Base-by-base conservation (phyloP, 2,113 vertebrate species). In the Hippocampus mohnikei region DNA sequence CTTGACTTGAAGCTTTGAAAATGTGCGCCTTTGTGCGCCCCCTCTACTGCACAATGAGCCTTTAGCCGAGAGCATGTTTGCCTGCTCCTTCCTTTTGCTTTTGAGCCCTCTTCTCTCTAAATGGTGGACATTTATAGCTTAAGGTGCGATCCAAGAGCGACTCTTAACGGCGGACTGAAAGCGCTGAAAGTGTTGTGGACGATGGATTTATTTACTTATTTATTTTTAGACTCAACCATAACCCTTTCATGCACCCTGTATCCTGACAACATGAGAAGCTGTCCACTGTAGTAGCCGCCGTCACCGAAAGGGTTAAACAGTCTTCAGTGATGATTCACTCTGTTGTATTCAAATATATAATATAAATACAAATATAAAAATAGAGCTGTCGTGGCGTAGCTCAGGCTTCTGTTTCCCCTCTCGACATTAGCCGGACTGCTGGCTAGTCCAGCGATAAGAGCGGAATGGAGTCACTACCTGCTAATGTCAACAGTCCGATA, bases 401-500 rank as follows among this genome's bases (percentile, higher is more conserved):
- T 44, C 5, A 5, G n/a, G 48, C 25, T 18, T 73, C 48, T 40
- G 1, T 21, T 21, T 50, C 67, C 67, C 33, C 20, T 3, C 68
- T 64, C 44, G 15, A 63, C 67, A 66, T 61, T 65, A 29, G 3
- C n/a, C 0, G 9, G 67, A 72, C 64, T 81, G 63, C 70, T 80
- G 84, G 76, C 81, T 84, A 74, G 55, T 12, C 61, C 68, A 13
- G 71, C 46, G 77, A 85, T 81, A 82, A 82, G 64, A 12, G 25
- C 80, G 50, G 61, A 53, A 78, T 71, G 79, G 71, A 75, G 67
- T 55, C 46, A 69, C 74, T 73, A 82, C 72, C 80, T 84, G 73
- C 74, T 80, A 81, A 85, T 84, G 80, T 79, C 76, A 85, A 42
- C 20, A 70, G 59, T 40, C 23, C 79, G 79, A 85, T 77, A 74